phyloP scores from a whole-genome alignment of 2,888 invertebrate genomes.

The Phlogophora meticulosa region DNA sequence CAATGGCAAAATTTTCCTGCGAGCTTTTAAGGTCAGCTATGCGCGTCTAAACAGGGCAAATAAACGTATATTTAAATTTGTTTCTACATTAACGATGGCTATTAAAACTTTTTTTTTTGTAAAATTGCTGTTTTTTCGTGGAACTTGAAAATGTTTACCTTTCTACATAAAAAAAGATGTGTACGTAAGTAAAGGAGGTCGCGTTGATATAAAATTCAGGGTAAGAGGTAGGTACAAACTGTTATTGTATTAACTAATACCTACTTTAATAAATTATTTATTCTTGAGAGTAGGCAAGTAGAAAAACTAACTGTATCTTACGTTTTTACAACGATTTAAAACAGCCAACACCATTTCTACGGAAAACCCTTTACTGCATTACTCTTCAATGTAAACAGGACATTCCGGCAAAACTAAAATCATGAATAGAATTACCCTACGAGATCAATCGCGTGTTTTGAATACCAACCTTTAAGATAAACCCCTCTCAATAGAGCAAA shows the following conservation, averaged over 20 bases:
- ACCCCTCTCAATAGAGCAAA: slow-evolving; percentile 47
- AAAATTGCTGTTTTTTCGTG: slow-evolving; percentile 43
- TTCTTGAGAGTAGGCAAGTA: neutral
- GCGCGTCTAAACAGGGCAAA: slow-evolving; percentile 55
- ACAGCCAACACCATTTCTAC: slow-evolving; percentile 8
- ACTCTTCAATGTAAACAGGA: slow-evolving; percentile 45
- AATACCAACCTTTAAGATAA: slow-evolving; percentile 50
- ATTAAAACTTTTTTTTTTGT: slow-evolving; percentile 60
- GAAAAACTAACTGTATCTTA: neutral
- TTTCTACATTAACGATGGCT: slow-evolving; percentile 48
- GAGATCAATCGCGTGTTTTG: slow-evolving; percentile 59
- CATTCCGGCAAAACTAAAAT: slow-evolving; percentile 45
- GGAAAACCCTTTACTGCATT: slow-evolving; percentile 19
- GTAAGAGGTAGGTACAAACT: neutral
- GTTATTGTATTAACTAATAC: neutral
- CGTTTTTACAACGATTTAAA: neutral
- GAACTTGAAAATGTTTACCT: slow-evolving; percentile 40
- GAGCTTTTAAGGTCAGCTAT: slow-evolving; percentile 57
- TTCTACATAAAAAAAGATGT: slow-evolving; percentile 30
- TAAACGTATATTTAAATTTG: slow-evolving; percentile 62
- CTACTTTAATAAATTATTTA: neutral
- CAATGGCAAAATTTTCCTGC: slow-evolving; percentile 48
- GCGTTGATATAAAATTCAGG: slow-evolving; percentile 24
- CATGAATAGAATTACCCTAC: slow-evolving; percentile 61
- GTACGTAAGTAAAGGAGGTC: slow-evolving; percentile 11